These are phyloP conservation scores for Allophyes oxyacanthae DNA, from an alignment of 2,888 invertebrate species.

Conservation along the genomic window DNA sequence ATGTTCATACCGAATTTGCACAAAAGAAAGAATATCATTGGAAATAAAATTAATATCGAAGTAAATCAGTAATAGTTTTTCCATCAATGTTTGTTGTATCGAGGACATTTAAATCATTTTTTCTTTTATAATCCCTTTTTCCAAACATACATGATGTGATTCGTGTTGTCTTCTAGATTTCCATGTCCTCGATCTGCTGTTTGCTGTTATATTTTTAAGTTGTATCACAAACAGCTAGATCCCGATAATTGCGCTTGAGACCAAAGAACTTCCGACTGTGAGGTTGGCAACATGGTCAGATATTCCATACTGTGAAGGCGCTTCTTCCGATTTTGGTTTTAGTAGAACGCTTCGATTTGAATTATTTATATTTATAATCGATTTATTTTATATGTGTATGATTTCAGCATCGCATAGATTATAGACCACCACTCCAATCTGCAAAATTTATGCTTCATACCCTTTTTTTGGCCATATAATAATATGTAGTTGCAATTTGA, in stretches of 20 bases:
- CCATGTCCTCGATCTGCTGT: constrained; percentile 41
- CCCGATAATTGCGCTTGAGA: constrained; percentile 35
- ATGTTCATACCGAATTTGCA: not conserved
- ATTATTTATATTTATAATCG: constrained; percentile 73
- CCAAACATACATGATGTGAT: too few relatives aligned
- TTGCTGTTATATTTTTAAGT: constrained; percentile 43
- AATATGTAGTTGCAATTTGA: constrained; percentile 76
- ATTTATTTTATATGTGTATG: constrained; percentile 81
- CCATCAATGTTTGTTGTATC: constrained; percentile 36
- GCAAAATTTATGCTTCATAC: constrained; percentile 79
- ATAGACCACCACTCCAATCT: constrained; percentile 74
- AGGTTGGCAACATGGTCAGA: constrained; percentile 59
- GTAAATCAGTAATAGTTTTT: too few relatives aligned
- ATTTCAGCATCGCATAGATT: constrained; percentile 81
- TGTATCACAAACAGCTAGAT: constrained; percentile 50
- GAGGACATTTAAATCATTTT: constrained; percentile 39
- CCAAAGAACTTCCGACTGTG: constrained; percentile 46
- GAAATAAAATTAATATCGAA: not conserved
- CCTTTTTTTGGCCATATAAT: constrained; percentile 76
- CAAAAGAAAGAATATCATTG: not conserved
- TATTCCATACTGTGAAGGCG: constrained; percentile 67
- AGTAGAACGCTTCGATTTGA: constrained; percentile 80
- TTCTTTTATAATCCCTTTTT: too few relatives aligned
- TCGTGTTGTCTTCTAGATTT: not conserved
- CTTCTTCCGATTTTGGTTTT: constrained; percentile 78